Conservation (phyloP, 2,888 invertebrate species). For the Agrochola lychnidis region DNA sequence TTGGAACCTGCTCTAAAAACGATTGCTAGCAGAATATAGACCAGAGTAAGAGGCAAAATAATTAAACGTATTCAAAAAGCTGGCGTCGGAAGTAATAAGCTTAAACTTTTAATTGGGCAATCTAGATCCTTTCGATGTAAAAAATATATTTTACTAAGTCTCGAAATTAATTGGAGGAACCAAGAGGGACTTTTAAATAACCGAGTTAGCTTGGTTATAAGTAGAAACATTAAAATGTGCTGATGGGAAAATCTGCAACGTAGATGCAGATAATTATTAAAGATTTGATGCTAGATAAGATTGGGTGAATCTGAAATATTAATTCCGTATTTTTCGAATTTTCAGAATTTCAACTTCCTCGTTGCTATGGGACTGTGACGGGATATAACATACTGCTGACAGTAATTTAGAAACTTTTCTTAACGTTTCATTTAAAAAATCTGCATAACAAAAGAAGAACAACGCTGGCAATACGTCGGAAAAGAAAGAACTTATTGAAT, state of each 20-base stretch:
- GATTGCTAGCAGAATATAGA: conserved; percentile 47
- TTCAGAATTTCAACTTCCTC: not conserved
- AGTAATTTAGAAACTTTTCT: not conserved
- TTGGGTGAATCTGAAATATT: conserved; percentile 1
- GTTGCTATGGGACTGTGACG: not conserved
- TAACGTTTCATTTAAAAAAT: not conserved
- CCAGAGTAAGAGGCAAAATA: conserved; percentile 69
- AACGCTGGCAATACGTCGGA: conserved; percentile 30
- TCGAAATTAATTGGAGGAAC: conserved; percentile 66
- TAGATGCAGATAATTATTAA: conserved; percentile 40
- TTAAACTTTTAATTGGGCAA: conserved; percentile 79
- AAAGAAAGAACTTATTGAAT: conserved; percentile 49
- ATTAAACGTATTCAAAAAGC: conserved; percentile 76
- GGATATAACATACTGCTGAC: not conserved
- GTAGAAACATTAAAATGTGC: conserved; percentile 57
- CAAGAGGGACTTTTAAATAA: conserved; percentile 65
- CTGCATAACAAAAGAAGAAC: conserved; percentile 6
- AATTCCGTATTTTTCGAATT: not conserved
- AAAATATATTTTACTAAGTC: conserved; percentile 67
- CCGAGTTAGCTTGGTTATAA: conserved; percentile 53
- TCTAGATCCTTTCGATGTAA: conserved; percentile 69
- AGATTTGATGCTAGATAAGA: conserved; percentile 31
- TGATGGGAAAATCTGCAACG: conserved; percentile 46
- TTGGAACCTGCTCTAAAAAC: conserved; percentile 49
- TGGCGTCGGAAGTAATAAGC: conserved; percentile 73